These are phyloP conservation scores for Therioaphis trifolii DNA, from an alignment of 2,888 invertebrate genomes.

Conservation along the genomic window DNA sequence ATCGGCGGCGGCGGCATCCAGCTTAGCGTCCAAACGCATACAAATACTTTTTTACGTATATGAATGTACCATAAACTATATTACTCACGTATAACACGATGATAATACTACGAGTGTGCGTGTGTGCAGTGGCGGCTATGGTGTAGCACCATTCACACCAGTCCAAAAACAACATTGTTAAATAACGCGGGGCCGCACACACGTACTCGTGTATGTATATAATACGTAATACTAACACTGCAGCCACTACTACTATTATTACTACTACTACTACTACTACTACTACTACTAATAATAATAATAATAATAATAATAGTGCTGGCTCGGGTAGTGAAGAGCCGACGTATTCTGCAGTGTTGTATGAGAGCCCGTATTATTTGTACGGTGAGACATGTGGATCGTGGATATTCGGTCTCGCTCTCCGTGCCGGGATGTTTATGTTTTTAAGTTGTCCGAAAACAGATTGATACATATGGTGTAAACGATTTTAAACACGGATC, in stretches of 20 bases:
- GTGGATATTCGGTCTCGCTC: slow-evolving; percentile 30
- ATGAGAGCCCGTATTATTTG: no score
- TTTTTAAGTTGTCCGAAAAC: slow-evolving; percentile 51
- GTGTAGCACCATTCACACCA: background rate
- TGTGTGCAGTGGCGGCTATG: background rate
- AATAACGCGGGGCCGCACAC: slow-evolving; percentile 40
- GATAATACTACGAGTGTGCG: background rate
- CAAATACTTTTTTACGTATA: background rate
- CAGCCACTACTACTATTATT: no score
- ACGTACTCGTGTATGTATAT: no score
- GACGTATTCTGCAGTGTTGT: no score
- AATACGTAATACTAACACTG: no score
- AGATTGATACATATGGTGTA: slow-evolving; percentile 57
- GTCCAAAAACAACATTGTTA: slow-evolving; percentile 59
- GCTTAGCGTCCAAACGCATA: slow-evolving; percentile 20
- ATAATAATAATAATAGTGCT: background rate
- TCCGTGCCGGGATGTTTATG: slow-evolving; percentile 49
- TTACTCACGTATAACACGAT: background rate
- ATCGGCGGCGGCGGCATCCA: background rate
- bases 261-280: no score
- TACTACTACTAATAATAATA: no score
- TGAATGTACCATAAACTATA: no score
- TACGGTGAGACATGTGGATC: slow-evolving; percentile 16
- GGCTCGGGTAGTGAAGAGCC: background rate
- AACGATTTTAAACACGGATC: slow-evolving; percentile 53